A percentile compares a stretch with the other conserved stretches of the same genome.
Evolutionary conservation across 64 coral and sea anemone species (phyloP).

Genomic region (Astreopora myriophthalma): DNA sequence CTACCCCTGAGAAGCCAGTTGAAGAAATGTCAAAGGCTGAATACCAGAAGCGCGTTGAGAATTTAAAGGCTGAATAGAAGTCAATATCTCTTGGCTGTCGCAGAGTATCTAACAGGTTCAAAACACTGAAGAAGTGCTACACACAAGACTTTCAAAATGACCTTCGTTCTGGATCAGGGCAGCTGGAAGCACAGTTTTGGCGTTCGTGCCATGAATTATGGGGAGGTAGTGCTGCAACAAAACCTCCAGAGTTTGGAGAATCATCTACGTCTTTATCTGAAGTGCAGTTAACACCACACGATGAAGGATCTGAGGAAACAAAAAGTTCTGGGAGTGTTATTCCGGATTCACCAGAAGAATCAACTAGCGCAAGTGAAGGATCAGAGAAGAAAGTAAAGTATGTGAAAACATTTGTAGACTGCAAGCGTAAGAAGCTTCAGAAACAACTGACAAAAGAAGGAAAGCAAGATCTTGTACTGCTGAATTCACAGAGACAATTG

Average conservation of each 20-base stretch:
- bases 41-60: slow-evolving; percentile 14
- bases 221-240: slow-evolving; percentile 42
- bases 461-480: slow-evolving; percentile 8
- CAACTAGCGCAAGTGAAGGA: slow-evolving; percentile 4
- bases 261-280: slow-evolving; percentile 41
- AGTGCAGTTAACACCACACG: slow-evolving; percentile 18
- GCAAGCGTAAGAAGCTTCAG: slow-evolving; percentile 26
- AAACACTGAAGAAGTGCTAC: slow-evolving; percentile 49
- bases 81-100: slow-evolving; percentile 41
- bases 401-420: slow-evolving; percentile 1
- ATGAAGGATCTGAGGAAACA: slow-evolving; percentile 28
- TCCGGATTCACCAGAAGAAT: background rate
- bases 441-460: slow-evolving; percentile 43
- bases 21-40: slow-evolving; percentile 14
- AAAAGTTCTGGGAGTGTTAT: slow-evolving; percentile 34
- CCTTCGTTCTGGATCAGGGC: slow-evolving; percentile 51
- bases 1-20: background rate
- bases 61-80: slow-evolving; percentile 5
- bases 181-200: slow-evolving; percentile 49
- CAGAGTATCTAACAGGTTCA: slow-evolving; percentile 52
- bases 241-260: slow-evolving; percentile 40
- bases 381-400: background rate
- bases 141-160: slow-evolving; percentile 62
- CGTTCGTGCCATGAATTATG: slow-evolving; percentile 62
- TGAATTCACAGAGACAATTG: slow-evolving; percentile 18